Evolutionary conservation across 2,797 vertebrate species (phyloP), one percentile per base, ranked within the genome.

Genomic region (Anniella stebbinsi): DNA sequence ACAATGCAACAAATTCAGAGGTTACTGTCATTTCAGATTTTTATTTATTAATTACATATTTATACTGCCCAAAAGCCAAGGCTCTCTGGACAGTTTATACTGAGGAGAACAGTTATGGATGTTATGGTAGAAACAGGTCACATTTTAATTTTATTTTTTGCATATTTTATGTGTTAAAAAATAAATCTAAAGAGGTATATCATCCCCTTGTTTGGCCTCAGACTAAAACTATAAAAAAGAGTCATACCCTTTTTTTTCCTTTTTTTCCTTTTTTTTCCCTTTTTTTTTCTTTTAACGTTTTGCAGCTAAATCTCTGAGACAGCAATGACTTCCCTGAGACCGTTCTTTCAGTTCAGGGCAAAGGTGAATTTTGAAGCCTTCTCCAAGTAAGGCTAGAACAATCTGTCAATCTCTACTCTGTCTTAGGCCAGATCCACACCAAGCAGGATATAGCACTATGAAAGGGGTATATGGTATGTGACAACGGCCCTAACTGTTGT

Each of bases 1-100:
- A 98, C 97, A 97, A 97, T 92, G 94, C 94, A 96, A 98, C 96
- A 96, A 97, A 98, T 98, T 96, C 94, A 96, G 96, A 93, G 93
- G 84, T 69, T 92, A 91, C 92, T 95, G 94, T 95, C 94, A 94
- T 94, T 96, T 94, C 86, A 70, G 75, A 95, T 91, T 94, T 72
- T 92, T 89, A 45, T 45, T 45, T 45, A 45, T 45, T 45, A 3
- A 45, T 45, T 45, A 45, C 45, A 45, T 45, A 45, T 45, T 45
- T 45, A 45, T 45, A 6, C 45, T 45, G 45, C 45, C 45, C 45
- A 45, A 45, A 3, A 45, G 45, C 45, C 45, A 45, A 45, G 45
- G 45, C 3, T 45, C 45, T 45, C 45, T 45, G 45, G 45, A 6
- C 45, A 45, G 45, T 45, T 45, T 6, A 45, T 6, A 45, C 45